These are phyloP conservation scores for Rhagoletis zephyria DNA, from an alignment of 1,140 invertebrate species.

Conservation along the genomic window DNA sequence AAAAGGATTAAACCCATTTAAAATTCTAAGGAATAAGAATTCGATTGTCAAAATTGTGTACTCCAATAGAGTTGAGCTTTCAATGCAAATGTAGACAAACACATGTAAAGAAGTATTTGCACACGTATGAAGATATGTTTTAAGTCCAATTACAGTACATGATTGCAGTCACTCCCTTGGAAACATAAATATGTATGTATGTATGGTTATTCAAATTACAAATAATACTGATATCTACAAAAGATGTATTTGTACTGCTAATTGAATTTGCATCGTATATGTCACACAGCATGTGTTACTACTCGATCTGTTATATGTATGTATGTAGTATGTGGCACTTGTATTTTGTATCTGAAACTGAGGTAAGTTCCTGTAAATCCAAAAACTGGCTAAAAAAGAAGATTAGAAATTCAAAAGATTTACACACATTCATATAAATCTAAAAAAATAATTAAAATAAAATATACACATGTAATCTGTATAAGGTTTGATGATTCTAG, in stretches of 20 bases:
- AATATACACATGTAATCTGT: background rate
- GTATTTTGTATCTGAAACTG: conserved; percentile 15
- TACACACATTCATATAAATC: background rate
- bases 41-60: background rate
- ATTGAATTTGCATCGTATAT: conserved; percentile 23
- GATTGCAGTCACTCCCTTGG: background rate
- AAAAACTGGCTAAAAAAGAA: background rate
- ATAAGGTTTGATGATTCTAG: background rate
- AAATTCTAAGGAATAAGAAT: background rate
- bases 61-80: background rate
- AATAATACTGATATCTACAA: background rate
- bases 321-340: background rate
- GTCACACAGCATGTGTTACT: conserved; percentile 15
- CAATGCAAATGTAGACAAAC: conserved; percentile 2
- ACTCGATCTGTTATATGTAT: conserved; percentile 8
- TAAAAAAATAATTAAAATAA: too few species aligned
- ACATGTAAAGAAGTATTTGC: background rate
- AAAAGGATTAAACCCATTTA: background rate
- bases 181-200: background rate
- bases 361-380: conserved; percentile 28
- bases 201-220: background rate
- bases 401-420: background rate
- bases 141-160: background rate
- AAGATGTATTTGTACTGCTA: conserved; percentile 6
- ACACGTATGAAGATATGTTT: background rate